Conservation (phyloP, 2,113 vertebrate genomes). For the Platysteira castanea region DNA sequence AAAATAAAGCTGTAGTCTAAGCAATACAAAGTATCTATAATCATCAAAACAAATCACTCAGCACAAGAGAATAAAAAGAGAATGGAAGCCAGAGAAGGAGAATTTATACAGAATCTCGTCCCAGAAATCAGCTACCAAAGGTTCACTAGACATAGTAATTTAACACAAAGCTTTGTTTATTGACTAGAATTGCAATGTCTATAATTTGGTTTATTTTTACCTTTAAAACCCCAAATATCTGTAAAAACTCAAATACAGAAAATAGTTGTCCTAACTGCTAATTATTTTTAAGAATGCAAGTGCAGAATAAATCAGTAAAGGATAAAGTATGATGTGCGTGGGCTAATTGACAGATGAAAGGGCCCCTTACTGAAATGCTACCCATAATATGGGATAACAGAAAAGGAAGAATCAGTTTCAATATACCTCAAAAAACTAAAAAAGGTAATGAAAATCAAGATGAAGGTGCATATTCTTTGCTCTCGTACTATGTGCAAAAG, state of each 20-base stretch:
- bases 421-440: neutral
- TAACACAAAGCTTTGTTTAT: neutral
- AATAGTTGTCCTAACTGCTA: neutral
- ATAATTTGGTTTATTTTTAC: neutral
- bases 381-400: neutral
- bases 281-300: neutral
- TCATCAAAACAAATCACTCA: conserved; percentile 57
- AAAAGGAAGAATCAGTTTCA: neutral
- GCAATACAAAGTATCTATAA: conserved; percentile 45
- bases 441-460: neutral
- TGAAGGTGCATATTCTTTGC: neutral
- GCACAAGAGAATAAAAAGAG: neutral
- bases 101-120: neutral
- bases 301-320: neutral
- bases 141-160: neutral
- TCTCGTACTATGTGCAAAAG: neutral
- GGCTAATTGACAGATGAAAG: neutral
- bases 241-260: neutral
- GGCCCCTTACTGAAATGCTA: neutral
- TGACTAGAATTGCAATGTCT: neutral
- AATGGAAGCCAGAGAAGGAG: neutral
- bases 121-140: neutral
- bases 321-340: neutral
- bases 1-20: conserved; percentile 59
- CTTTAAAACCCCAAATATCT: neutral